Percentiles rank a stretch among this genome's conserved stretches.
phyloP scores from a whole-genome alignment of 2,113 vertebrate genomes.

The Ellobius talpinus region DNA sequence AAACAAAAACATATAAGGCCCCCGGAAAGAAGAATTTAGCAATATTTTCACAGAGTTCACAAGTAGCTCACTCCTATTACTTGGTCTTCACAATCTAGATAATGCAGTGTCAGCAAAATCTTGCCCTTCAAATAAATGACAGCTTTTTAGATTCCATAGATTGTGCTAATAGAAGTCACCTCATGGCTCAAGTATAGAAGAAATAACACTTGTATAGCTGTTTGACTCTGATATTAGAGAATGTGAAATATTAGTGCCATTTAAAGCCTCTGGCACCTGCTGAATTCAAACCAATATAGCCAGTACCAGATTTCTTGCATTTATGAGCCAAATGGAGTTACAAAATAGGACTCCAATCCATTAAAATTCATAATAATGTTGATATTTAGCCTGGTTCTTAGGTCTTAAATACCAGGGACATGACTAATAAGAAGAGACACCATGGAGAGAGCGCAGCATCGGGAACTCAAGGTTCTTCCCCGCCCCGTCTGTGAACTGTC shows the following conservation, averaged over 20 bases:
- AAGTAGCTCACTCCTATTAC: not conserved
- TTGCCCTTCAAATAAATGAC: slow-evolving; percentile 30
- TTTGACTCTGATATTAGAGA: slow-evolving; percentile 59
- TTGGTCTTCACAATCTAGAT: not conserved
- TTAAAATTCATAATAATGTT: not conserved
- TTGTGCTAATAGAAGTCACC: slow-evolving; percentile 48
- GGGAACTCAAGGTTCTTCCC: not conserved
- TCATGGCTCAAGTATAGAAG: slow-evolving; percentile 32
- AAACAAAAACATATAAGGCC: not conserved
- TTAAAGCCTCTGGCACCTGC: slow-evolving; percentile 11
- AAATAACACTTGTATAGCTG: not conserved
- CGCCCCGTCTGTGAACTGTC: not conserved
- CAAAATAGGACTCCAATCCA: not conserved
- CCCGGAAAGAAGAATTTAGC: not conserved
- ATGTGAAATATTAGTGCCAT: slow-evolving; percentile 68
- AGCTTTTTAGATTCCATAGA: slow-evolving; percentile 58
- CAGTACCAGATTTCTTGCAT: not conserved
- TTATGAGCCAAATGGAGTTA: not conserved
- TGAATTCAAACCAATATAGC: not conserved
- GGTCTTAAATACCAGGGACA: not conserved
- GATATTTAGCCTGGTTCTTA: not conserved
- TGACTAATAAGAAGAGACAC: not conserved
- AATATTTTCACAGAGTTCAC: not conserved
- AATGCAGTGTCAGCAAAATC: slow-evolving; percentile 38
- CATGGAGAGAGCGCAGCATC: not conserved